These are phyloP conservation scores for Mactra quadrangularis DNA, from an alignment of 1,140 invertebrate species.

Conservation along the genomic window DNA sequence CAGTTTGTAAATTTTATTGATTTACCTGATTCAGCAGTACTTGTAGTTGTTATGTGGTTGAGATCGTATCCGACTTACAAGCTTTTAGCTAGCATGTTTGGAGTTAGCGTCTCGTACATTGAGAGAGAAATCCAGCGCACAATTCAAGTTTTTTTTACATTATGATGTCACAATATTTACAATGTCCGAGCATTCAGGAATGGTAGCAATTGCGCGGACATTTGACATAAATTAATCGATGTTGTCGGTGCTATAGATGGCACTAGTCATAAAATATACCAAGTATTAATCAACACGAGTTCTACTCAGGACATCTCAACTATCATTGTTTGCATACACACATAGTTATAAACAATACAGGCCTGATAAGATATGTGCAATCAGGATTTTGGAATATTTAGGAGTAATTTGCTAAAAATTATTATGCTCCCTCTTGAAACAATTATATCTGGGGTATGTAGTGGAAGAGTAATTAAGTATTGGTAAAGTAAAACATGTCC, in stretches of 20 bases:
- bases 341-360: too few relatives aligned
- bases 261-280: neutral
- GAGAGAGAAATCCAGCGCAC: neutral
- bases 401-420: too few relatives aligned
- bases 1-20: neutral
- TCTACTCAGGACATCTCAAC: neutral
- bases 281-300: neutral
- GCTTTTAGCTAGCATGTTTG: neutral
- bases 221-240: neutral
- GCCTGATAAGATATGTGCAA: too few relatives aligned
- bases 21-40: neutral
- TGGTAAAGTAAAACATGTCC: too few relatives aligned
- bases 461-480: too few relatives aligned
- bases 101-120: too few relatives aligned
- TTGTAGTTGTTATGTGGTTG: neutral
- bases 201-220: neutral
- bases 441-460: too few relatives aligned
- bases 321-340: neutral
- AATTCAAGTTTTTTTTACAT: neutral
- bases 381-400: too few relatives aligned
- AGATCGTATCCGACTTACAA: neutral
- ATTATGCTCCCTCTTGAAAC: too few relatives aligned
- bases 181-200: neutral
- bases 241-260: slow-evolving; percentile 4
- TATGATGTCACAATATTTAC: neutral